phyloP scores from a whole-genome alignment of 2,888 invertebrate genomes.

The Aphodius granarius region DNA sequence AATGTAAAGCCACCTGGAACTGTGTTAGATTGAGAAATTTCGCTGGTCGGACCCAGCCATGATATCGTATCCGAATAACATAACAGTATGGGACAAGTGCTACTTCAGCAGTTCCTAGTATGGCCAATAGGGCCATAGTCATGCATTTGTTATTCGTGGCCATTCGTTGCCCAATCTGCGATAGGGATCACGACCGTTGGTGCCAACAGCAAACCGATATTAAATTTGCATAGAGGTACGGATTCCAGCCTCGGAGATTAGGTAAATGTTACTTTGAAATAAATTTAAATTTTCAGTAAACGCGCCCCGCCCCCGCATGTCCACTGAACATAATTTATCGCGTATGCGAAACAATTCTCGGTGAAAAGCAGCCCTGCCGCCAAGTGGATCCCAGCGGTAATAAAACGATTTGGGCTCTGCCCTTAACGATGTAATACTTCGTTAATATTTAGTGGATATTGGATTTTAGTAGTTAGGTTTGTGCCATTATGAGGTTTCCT shows the following conservation, averaged over 20 bases:
- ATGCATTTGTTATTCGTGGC: not conserved
- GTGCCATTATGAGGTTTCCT: not conserved
- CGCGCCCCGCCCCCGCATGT: not conserved
- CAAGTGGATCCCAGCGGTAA: not conserved
- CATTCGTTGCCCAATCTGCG: not conserved
- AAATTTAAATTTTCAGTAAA: not conserved
- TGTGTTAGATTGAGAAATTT: too few species aligned
- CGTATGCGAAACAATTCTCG: not conserved
- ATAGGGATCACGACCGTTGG: not conserved
- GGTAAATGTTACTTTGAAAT: not conserved
- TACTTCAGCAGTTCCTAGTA: not conserved
- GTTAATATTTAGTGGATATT: not conserved
- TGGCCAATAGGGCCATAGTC: not conserved
- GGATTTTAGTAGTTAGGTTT: not conserved
- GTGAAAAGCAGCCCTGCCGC: not conserved
- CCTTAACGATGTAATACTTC: not conserved
- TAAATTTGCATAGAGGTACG: not conserved
- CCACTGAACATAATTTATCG: not conserved
- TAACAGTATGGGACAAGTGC: not conserved
- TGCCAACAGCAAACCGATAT: not conserved
- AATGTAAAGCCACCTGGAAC: too few species aligned
- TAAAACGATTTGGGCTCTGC: not conserved
- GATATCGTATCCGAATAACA: not conserved
- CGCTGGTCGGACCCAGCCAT: not conserved
- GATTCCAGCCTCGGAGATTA: not conserved